A percentile compares a stretch with the other conserved stretches of the same genome.
phyloP scores from a whole-genome alignment of 1,140 invertebrate genomes.

The Bombus cullumanus region DNA sequence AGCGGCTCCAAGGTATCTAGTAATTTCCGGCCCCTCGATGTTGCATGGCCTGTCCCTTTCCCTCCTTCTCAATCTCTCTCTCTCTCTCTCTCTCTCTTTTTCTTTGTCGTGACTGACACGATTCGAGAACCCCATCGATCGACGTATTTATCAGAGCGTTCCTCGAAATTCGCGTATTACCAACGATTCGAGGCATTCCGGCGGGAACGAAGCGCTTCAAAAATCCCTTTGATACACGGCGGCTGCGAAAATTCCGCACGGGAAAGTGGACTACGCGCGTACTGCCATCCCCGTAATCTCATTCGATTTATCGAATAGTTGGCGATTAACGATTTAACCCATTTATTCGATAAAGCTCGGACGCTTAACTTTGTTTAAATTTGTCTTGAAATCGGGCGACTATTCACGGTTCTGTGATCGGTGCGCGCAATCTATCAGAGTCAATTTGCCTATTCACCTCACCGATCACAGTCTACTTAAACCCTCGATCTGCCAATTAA shows the following conservation, averaged over 20 bases:
- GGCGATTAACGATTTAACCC: background rate
- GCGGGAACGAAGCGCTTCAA: background rate
- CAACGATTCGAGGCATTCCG: background rate
- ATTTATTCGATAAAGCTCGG: background rate
- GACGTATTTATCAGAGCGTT: slow-evolving; percentile 29
- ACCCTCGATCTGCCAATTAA: slow-evolving; percentile 4
- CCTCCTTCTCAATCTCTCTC: background rate
- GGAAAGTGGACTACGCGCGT: background rate
- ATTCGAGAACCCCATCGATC: background rate
- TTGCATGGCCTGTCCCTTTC: too few relatives aligned
- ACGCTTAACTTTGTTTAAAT: background rate
- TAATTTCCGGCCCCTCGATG: slow-evolving; percentile 44
- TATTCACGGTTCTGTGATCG: background rate
- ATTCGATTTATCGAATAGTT: background rate
- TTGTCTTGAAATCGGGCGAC: background rate
- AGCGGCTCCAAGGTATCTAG: slow-evolving; percentile 41
- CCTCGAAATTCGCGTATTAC: slow-evolving; percentile 25
- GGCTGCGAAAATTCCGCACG: background rate
- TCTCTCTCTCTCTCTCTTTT: background rate
- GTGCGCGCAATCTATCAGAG: background rate
- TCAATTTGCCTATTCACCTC: slow-evolving; percentile 12
- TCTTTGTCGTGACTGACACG: too few relatives aligned
- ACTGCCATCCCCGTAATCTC: background rate
- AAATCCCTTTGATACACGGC: background rate
- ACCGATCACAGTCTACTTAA: background rate